Evolutionary conservation across 2,888 invertebrate species (phyloP).

Genomic region (Eupithecia subfuscata): DNA sequence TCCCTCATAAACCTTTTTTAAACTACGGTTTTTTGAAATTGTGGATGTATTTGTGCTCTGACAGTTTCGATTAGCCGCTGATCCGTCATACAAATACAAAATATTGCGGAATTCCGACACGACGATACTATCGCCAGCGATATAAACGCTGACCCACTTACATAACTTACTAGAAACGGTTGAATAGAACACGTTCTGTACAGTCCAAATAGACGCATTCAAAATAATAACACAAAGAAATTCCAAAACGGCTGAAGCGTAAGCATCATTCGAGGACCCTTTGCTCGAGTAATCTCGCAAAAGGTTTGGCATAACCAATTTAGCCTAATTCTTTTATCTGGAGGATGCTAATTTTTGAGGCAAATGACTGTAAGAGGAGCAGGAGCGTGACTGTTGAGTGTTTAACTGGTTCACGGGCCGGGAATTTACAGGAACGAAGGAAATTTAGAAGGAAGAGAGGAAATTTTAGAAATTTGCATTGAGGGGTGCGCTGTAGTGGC

Average conservation of each 20-base stretch:
- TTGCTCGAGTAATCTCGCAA: slow-evolving; percentile 54
- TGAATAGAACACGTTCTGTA: neutral
- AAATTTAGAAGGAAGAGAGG: slow-evolving; percentile 31
- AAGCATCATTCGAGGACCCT: slow-evolving; percentile 30
- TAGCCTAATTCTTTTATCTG: slow-evolving; percentile 63
- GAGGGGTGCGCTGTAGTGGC: slow-evolving; percentile 16
- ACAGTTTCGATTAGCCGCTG: neutral
- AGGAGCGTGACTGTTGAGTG: slow-evolving; percentile 38
- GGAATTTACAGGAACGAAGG: slow-evolving; percentile 17
- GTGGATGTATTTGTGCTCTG: neutral
- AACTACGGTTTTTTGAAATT: neutral
- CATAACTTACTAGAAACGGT: neutral
- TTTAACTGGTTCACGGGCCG: slow-evolving; percentile 36
- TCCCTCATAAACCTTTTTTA: too few species aligned
- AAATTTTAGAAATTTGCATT: slow-evolving; percentile 35
- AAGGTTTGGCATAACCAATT: slow-evolving; percentile 59
- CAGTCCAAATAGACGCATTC: slow-evolving; percentile 7
- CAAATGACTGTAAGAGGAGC: slow-evolving; percentile 41
- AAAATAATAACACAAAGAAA: slow-evolving; percentile 20
- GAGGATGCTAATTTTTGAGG: slow-evolving; percentile 46
- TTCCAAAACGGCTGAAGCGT: slow-evolving; percentile 14
- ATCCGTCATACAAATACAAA: neutral
- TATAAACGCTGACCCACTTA: neutral
- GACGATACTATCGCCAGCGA: neutral
- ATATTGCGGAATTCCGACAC: neutral